Percentiles rank a stretch among this genome's conserved stretches.
phyloP scores from a whole-genome alignment of 2,888 invertebrate species.

The Cotesia congregata region DNA sequence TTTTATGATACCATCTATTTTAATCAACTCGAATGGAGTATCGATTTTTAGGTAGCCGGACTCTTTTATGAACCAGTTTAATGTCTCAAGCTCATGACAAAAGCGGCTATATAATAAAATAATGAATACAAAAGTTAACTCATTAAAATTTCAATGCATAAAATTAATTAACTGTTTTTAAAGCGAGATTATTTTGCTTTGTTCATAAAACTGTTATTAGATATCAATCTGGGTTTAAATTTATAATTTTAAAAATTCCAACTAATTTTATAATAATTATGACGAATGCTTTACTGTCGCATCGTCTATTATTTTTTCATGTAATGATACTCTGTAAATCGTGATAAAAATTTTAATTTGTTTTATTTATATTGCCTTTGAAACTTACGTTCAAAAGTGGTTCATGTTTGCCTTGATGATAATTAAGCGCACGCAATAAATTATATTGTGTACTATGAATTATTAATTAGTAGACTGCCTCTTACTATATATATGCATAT shows the following conservation, averaged over 20 bases:
- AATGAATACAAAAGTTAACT: background rate
- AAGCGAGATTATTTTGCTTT: background rate
- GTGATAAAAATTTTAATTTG: constrained; percentile 13
- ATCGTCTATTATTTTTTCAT: background rate
- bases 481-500: background rate
- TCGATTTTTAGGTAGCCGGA: background rate
- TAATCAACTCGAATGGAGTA: constrained; percentile 16
- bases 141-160: background rate
- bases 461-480: constrained; percentile 57
- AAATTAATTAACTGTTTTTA: background rate
- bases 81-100: background rate
- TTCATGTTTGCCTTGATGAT: constrained; percentile 46
- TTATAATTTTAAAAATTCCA: background rate
- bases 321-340: background rate
- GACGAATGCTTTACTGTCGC: background rate
- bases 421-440: constrained; percentile 62
- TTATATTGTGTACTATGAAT: constrained; percentile 56
- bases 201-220: background rate
- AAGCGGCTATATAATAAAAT: background rate
- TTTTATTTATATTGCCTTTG: constrained; percentile 40
- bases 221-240: background rate
- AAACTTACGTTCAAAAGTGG: constrained; percentile 38
- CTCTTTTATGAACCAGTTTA: background rate
- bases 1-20: constrained; percentile 8
- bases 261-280: background rate